These are phyloP conservation scores for Microctonus brassicae DNA, from an alignment of 2,888 invertebrate species.

Conservation along the genomic window DNA sequence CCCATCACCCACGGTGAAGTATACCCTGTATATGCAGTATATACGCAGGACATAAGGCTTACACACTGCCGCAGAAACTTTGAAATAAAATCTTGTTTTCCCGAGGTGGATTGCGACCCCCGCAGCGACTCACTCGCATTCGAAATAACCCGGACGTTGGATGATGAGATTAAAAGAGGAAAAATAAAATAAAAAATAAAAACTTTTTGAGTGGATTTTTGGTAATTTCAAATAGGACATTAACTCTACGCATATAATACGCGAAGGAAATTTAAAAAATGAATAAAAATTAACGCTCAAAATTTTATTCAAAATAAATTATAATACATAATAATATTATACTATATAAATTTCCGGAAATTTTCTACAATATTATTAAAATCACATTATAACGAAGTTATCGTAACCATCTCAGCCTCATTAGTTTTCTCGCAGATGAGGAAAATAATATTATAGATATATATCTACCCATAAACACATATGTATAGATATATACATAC, in stretches of 20 bases:
- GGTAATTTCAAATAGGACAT: not conserved
- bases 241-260: not conserved
- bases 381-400: not conserved
- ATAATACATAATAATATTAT: not conserved
- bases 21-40: slow-evolving; percentile 24
- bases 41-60: slow-evolving; percentile 23
- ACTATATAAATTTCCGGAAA: not conserved
- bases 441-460: not conserved
- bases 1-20: slow-evolving; percentile 45
- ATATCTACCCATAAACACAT: not conserved
- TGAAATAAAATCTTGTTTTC: slow-evolving; percentile 52
- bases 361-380: not conserved
- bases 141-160: not conserved
- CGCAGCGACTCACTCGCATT: slow-evolving; percentile 15
- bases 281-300: too few relatives aligned
- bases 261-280: not conserved
- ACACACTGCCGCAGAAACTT: slow-evolving; percentile 42
- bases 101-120: slow-evolving; percentile 18
- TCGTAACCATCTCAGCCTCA: not conserved
- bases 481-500: not conserved
- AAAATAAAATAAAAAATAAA: too few relatives aligned
- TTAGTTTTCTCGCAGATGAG: not conserved
- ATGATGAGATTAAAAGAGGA: not conserved
- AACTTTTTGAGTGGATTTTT: not conserved
- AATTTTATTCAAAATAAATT: too few relatives aligned